These are phyloP conservation scores for Oceanites oceanicus DNA, from an alignment of 2,113 vertebrate genomes.

Conservation along the genomic window DNA sequence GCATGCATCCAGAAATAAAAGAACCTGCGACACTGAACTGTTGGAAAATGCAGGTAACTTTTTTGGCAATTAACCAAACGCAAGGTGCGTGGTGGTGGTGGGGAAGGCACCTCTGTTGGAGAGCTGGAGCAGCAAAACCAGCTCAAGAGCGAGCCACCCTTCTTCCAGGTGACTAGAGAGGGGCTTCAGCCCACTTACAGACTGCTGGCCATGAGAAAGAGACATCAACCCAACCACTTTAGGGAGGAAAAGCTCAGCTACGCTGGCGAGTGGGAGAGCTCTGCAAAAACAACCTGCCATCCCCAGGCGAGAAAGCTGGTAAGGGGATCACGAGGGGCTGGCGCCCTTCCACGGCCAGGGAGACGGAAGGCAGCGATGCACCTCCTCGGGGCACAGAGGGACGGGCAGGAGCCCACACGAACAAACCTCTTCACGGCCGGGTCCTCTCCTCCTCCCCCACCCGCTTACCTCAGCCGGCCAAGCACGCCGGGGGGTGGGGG, in stretches of 20 bases:
- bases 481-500: fast-evolving
- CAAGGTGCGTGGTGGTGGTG: fast-evolving
- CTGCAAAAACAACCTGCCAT: not conserved
- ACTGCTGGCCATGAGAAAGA: not conserved
- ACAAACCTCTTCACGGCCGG: fast-evolving
- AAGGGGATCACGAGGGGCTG: fast-evolving
- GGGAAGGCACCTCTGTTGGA: not conserved
- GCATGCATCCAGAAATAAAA: not conserved
- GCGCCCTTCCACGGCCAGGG: fast-evolving
- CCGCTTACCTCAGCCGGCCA: not conserved
- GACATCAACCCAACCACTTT: fast-evolving
- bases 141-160: not conserved
- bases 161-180: not conserved
- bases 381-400: fast-evolving
- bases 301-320: fast-evolving
- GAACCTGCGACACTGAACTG: not conserved
- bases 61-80: not conserved
- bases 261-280: fast-evolving
- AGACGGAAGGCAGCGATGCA: fast-evolving
- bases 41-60: fast-evolving
- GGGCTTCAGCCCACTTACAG: not conserved
- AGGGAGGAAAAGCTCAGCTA: not conserved
- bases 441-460: not conserved
- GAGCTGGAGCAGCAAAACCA: not conserved
- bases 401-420: fast-evolving